Percentiles rank a stretch among this genome's conserved stretches.
phyloP scores from a whole-genome alignment of 1,140 invertebrate genomes.

The Halesus radiatus region DNA sequence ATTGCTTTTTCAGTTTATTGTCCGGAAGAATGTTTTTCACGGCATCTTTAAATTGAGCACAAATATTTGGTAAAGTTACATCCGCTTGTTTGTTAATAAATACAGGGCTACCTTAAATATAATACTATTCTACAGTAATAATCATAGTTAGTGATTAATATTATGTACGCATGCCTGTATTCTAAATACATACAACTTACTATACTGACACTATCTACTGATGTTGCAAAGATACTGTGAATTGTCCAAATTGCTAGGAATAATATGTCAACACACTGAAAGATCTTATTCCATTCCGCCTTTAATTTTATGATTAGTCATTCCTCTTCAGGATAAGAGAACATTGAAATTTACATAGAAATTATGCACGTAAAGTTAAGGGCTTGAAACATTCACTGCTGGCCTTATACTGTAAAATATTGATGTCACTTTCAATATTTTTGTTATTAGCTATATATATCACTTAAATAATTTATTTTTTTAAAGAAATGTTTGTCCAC shows the following conservation, averaged over 20 bases:
- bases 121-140: background rate
- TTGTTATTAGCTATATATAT: no score
- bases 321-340: no score
- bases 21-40: no score
- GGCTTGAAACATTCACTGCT: no score
- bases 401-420: no score
- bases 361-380: no score
- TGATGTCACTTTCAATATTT: no score
- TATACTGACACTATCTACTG: background rate
- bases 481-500: no score
- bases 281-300: background rate
- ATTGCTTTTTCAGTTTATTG: no score
- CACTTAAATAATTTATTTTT: no score
- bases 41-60: background rate
- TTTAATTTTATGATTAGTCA: no score
- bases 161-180: background rate
- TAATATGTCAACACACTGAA: conserved; percentile 8
- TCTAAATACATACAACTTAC: background rate
- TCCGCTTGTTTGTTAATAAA: background rate
- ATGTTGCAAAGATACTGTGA: background rate
- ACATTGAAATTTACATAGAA: no score
- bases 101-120: background rate
- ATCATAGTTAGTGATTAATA: background rate
- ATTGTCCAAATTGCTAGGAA: background rate
- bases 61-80: background rate